Evolutionary conservation across 2,888 invertebrate genomes (phyloP).

Genomic region (Metacarcinus magister): DNA sequence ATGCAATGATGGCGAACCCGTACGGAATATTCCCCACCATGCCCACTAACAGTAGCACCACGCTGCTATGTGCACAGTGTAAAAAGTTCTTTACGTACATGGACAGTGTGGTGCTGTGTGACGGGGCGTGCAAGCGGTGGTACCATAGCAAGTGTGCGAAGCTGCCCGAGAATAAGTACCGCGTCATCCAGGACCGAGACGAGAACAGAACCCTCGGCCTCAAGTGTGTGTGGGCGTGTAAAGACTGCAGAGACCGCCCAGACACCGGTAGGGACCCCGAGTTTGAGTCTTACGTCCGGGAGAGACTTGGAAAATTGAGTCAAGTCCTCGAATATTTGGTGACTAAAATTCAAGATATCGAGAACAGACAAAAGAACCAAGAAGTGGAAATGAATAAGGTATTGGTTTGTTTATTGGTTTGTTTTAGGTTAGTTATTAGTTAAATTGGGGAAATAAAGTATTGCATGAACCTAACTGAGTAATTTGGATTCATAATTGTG

Average conservation of each 20-base stretch:
- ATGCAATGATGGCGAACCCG: slow-evolving; percentile 79
- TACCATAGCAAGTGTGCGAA: slow-evolving; percentile 77
- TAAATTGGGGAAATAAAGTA: neutral
- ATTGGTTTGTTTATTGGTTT: neutral
- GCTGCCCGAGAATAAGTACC: slow-evolving; percentile 73
- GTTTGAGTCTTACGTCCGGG: slow-evolving; percentile 76
- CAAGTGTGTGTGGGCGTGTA: slow-evolving; percentile 76
- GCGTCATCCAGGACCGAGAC: slow-evolving; percentile 77
- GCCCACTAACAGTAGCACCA: slow-evolving; percentile 75
- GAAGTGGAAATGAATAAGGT: slow-evolving; percentile 77
- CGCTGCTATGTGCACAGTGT: slow-evolving; percentile 74
- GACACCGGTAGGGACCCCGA: slow-evolving; percentile 67
- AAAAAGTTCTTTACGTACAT: slow-evolving; percentile 78
- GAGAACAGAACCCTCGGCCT: slow-evolving; percentile 73
- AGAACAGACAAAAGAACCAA: slow-evolving; percentile 74
- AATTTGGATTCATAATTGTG: too few relatives aligned
- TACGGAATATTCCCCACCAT: slow-evolving; percentile 78
- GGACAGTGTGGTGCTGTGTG: slow-evolving; percentile 79
- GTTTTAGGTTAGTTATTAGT: neutral
- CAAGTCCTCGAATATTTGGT: slow-evolving; percentile 75
- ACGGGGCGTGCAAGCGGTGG: slow-evolving; percentile 76
- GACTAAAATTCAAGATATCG: slow-evolving; percentile 77
- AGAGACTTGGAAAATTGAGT: slow-evolving; percentile 71
- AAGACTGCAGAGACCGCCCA: slow-evolving; percentile 74
- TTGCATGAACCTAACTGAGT: too few relatives aligned